Evolutionary conservation across 2,113 vertebrate species (phyloP), one percentile per base, ranked within the genome.

Genomic region (Pygathrix nemaeus): DNA sequence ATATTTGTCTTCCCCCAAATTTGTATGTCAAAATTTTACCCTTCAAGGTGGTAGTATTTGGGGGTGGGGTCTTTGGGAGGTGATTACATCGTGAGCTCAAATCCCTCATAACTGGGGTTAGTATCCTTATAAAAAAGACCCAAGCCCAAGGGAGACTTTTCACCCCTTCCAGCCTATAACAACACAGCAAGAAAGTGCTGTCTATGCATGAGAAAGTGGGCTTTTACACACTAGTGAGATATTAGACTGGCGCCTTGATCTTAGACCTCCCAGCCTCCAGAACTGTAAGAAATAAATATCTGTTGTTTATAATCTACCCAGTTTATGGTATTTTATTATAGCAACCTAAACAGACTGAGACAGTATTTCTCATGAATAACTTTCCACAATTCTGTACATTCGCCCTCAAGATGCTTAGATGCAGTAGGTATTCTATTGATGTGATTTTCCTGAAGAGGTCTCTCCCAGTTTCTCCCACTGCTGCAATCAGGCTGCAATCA

Each of bases 401-500:
- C 40, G n/a, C 45, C 40, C 27, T 32, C 30, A 38, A 81, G 35
- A 57, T 48, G 35, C 35, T 86, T 55, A n/a, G 80, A 35, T 23
- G 45, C 16, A n/a, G 32, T 11, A n/a, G 9, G 73, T 78, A 43
- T 9, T 68, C 48, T 57, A 6, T 35, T 0, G 5, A 50, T 43
- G 40, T 14, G 12, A 14, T 68, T 55, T 80, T 80, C 38, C 38
- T 23, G 25, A n/a, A 40, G 38, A 57, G 14, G 27, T 57, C 80
- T 76, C 27, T 66, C 23, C 23, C 1, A 10, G 40, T 27, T 72
- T n/a, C 5, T 50, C 11, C 52, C 30, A 48, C 38, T 25, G 38
- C 25, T 25, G 4, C 25, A 20, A 3, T 17, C n/a, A 0, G 66
- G 38, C 25, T 25, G 4, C 25, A 20, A 3, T 17, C n/a, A 0